phyloP scores from a whole-genome alignment of 2,888 invertebrate species.

The Lasioglossum pauxillum region DNA sequence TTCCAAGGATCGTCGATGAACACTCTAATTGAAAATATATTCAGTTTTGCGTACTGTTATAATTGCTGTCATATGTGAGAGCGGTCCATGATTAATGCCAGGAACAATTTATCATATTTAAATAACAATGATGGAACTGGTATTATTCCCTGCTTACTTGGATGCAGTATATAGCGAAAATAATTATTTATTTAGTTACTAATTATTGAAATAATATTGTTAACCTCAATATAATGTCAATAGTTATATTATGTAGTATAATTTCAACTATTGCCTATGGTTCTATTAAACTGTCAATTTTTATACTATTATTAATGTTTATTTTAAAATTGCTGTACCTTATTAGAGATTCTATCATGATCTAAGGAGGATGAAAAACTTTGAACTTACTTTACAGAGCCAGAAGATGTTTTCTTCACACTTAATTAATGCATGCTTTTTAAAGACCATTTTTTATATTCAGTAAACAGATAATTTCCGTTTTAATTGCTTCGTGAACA shows the following conservation, averaged over 20 bases:
- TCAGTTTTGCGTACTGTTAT: background rate
- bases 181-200: too few relatives aligned
- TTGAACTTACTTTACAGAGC: too few relatives aligned
- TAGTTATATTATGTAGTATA: too few relatives aligned
- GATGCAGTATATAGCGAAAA: background rate
- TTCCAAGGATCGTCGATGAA: background rate
- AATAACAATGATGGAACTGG: too few relatives aligned
- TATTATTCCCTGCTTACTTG: background rate
- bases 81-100: background rate
- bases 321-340: too few relatives aligned
- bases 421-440: background rate
- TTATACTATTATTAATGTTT: too few relatives aligned
- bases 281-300: too few relatives aligned
- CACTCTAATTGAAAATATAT: background rate
- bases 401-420: background rate
- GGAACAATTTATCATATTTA: background rate
- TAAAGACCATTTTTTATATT: background rate
- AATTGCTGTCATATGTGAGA: background rate
- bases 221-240: too few relatives aligned
- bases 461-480: background rate
- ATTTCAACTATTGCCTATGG: too few relatives aligned
- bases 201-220: too few relatives aligned
- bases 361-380: background rate
- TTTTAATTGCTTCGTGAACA: background rate
- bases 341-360: background rate